Percentiles rank a stretch among this genome's conserved stretches.
These are phyloP conservation scores for Macrotrachela quadricornifera DNA, from an alignment of 1,140 invertebrate genomes.

Conservation along the genomic window DNA sequence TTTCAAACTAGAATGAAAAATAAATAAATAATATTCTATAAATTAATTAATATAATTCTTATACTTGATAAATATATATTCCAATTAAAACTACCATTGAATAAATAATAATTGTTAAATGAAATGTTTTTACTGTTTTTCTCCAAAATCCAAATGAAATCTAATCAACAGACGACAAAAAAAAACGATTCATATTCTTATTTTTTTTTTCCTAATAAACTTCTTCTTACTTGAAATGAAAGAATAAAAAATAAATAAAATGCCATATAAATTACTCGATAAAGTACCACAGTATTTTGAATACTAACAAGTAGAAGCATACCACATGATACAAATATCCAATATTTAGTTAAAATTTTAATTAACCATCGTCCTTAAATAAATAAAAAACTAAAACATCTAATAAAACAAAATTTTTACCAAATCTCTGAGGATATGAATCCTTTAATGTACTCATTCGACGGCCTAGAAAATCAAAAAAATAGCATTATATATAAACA, in stretches of 20 bases:
- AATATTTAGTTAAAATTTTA: slow-evolving; percentile 61
- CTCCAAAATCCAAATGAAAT: slow-evolving; percentile 51
- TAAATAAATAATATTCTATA: too few relatives aligned
- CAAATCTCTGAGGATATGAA: background rate
- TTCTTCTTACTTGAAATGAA: slow-evolving; percentile 56
- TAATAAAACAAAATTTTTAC: background rate
- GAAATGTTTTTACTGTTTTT: slow-evolving; percentile 75
- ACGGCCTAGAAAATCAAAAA: too few relatives aligned
- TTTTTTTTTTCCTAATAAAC: background rate
- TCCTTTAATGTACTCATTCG: too few relatives aligned
- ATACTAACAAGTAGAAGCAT: slow-evolving; percentile 73
- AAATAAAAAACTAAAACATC: too few relatives aligned
- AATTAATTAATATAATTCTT: too few relatives aligned
- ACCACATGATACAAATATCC: slow-evolving; percentile 78
- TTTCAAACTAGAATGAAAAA: too few relatives aligned
- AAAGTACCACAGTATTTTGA: slow-evolving; percentile 62
- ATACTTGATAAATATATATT: slow-evolving; percentile 82
- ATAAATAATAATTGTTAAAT: slow-evolving; percentile 83
- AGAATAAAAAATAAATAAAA: slow-evolving; percentile 76
- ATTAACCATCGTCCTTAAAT: slow-evolving; percentile 32
- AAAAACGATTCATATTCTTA: background rate
- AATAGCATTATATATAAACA: too few relatives aligned
- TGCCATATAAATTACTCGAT: slow-evolving; percentile 85
- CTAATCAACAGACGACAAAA: too few relatives aligned
- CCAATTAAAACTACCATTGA: slow-evolving; percentile 80